phyloP scores from a whole-genome alignment of 2,888 invertebrate species.

The Protodeltote pygarga region DNA sequence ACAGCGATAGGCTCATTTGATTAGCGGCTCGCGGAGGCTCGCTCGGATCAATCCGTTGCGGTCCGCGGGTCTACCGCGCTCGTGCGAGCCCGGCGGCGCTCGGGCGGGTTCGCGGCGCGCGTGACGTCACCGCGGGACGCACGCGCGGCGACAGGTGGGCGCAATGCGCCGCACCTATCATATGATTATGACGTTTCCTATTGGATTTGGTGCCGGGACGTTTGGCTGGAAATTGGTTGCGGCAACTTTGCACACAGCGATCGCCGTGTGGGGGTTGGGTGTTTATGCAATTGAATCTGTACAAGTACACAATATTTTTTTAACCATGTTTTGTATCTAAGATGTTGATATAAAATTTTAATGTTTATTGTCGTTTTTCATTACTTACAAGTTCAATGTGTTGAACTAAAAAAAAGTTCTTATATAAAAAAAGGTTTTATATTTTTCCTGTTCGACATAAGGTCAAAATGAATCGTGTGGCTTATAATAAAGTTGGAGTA shows the following conservation, averaged over 20 bases:
- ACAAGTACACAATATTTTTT: constrained; percentile 46
- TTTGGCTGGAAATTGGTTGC: constrained; percentile 67
- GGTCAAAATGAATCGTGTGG: background rate
- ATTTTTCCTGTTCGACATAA: background rate
- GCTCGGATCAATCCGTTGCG: constrained; percentile 77
- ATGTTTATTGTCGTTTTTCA: background rate
- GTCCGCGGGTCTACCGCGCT: constrained; percentile 57
- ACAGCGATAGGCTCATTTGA: constrained; percentile 62
- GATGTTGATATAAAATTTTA: background rate
- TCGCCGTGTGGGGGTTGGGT: constrained; percentile 39
- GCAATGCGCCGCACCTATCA: constrained; percentile 85
- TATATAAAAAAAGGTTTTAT: too few species aligned
- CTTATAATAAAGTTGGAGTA: constrained; percentile 1
- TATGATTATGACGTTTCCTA: constrained; percentile 85
- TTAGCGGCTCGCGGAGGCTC: constrained; percentile 63
- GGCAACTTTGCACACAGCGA: constrained; percentile 62
- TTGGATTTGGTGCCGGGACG: constrained; percentile 67
- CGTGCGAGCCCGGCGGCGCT: constrained; percentile 56
- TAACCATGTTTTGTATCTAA: constrained; percentile 26
- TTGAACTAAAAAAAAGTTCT: too few species aligned
- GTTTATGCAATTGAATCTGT: constrained; percentile 48
- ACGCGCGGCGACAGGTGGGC: constrained; percentile 86
- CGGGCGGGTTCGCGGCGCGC: constrained; percentile 61
- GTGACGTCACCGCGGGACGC: constrained; percentile 84
- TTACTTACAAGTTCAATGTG: too few species aligned